Percentiles rank a stretch among this genome's conserved stretches.
Evolutionary conservation across 2,797 vertebrate genomes (phyloP).

Genomic region (Pipistrellus pipistrellus): DNA sequence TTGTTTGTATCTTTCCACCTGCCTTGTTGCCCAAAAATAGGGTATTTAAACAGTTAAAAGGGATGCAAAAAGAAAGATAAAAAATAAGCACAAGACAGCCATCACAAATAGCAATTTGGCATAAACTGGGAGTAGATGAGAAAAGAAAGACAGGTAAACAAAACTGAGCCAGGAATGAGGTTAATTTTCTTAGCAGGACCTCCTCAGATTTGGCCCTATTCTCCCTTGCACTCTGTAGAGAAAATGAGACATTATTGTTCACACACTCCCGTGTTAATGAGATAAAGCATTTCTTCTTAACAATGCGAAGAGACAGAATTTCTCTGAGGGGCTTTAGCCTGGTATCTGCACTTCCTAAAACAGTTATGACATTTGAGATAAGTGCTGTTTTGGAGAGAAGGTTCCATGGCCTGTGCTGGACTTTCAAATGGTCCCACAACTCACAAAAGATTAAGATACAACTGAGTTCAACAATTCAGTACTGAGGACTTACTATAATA

Average conservation of each 20-base stretch:
- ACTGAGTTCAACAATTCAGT: too few relatives aligned
- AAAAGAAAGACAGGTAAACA: not conserved
- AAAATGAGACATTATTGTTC: not conserved
- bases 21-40: not conserved
- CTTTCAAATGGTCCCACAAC: not conserved
- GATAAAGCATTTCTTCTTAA: conserved; percentile 8
- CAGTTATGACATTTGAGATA: not conserved
- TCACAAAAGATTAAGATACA: not conserved
- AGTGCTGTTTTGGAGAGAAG: not conserved
- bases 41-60: not conserved
- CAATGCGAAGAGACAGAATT: not conserved
- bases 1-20: not conserved
- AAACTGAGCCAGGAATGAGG: not conserved
- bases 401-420: not conserved
- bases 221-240: not conserved
- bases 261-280: not conserved
- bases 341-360: not conserved
- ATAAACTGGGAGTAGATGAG: not conserved
- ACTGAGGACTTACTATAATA: not conserved
- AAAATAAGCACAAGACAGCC: not conserved
- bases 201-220: not conserved
- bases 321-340: not conserved
- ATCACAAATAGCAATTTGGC: not conserved
- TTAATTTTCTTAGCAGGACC: not conserved
- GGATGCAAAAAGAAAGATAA: not conserved